Percentiles rank a stretch among this genome's conserved stretches.
These are phyloP conservation scores for Battus philenor DNA, from an alignment of 1,140 invertebrate species.

Conservation along the genomic window DNA sequence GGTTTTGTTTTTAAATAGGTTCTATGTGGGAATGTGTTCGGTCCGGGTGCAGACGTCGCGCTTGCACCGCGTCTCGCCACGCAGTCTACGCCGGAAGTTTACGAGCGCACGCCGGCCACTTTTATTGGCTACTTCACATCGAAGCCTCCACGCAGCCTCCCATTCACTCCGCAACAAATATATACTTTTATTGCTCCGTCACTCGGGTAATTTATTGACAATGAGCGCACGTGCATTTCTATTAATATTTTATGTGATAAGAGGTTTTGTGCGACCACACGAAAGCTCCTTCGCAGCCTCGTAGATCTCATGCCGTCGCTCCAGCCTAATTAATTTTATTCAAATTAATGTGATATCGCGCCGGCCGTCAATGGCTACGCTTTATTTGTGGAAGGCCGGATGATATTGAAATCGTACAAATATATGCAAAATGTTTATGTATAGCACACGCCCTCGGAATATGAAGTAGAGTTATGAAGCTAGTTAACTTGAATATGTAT, in stretches of 20 bases:
- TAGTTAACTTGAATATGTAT: neutral
- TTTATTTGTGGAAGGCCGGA: slow-evolving; percentile 18
- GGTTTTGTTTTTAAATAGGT: neutral
- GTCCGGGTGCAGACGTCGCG: slow-evolving; percentile 17
- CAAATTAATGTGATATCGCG: slow-evolving; percentile 34
- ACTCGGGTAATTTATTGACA: slow-evolving; percentile 73
- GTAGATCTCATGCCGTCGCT: slow-evolving; percentile 40
- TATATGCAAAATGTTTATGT: slow-evolving; percentile 17
- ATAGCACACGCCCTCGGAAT: slow-evolving; percentile 13
- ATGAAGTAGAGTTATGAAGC: slow-evolving; percentile 1
- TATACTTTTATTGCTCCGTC: slow-evolving; percentile 72
- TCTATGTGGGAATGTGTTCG: slow-evolving; percentile 19
- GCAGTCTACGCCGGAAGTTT: slow-evolving; percentile 68
- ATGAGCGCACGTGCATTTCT: slow-evolving; percentile 73
- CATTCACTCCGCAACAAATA: slow-evolving; percentile 72
- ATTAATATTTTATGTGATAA: slow-evolving; percentile 74
- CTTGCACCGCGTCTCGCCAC: slow-evolving; percentile 53
- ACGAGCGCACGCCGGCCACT: slow-evolving; percentile 65
- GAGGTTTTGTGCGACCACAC: slow-evolving; percentile 54
- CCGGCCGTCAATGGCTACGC: slow-evolving; percentile 14
- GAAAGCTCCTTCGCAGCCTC: slow-evolving; percentile 43
- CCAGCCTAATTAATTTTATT: slow-evolving; percentile 42
- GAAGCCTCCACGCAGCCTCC: slow-evolving; percentile 68
- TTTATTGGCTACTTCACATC: slow-evolving; percentile 73
- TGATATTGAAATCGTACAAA: slow-evolving; percentile 19